A percentile compares a stretch with the other conserved stretches of the same genome.
Evolutionary conservation across 2,888 invertebrate genomes (phyloP).

Genomic region (Sceliomorpha sp.): DNA sequence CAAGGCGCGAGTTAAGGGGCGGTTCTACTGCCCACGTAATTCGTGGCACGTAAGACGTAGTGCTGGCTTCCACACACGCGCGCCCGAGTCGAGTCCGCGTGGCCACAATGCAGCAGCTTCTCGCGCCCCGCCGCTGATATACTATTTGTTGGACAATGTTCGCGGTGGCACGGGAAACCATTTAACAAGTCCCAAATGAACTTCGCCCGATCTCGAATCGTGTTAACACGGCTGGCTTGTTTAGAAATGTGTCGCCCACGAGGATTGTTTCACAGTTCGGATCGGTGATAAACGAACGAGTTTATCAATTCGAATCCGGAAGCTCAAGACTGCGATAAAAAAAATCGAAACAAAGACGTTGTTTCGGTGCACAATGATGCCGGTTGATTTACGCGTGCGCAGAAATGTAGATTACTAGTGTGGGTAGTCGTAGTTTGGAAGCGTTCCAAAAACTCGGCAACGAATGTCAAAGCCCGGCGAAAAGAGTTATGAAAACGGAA

Average conservation of each 20-base stretch:
- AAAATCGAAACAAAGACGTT: constrained; percentile 36
- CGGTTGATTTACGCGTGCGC: constrained; percentile 43
- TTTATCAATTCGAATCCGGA: too few relatives aligned
- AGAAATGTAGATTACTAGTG: constrained; percentile 38
- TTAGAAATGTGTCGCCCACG: background rate
- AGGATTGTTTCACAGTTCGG: background rate
- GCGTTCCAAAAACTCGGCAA: constrained; percentile 32
- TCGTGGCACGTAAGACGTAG: constrained; percentile 67
- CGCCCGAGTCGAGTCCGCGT: constrained; percentile 46
- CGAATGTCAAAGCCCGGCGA: constrained; percentile 21
- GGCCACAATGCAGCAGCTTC: constrained; percentile 41
- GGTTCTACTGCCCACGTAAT: constrained; percentile 66
- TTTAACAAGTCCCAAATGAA: too few relatives aligned
- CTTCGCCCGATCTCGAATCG: background rate
- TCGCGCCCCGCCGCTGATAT: constrained; percentile 41
- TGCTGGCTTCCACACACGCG: constrained; percentile 51
- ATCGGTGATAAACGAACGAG: background rate
- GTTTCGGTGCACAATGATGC: constrained; percentile 15
- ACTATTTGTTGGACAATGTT: constrained; percentile 27
- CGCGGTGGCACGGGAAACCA: background rate
- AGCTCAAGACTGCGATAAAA: too few relatives aligned
- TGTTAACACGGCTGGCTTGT: background rate
- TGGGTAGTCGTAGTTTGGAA: constrained; percentile 41
- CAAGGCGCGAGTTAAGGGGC: constrained; percentile 60
- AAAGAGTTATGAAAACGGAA: constrained; percentile 36